phyloP scores from a whole-genome alignment of 2,888 invertebrate genomes.

The Cheilosia pagana region DNA sequence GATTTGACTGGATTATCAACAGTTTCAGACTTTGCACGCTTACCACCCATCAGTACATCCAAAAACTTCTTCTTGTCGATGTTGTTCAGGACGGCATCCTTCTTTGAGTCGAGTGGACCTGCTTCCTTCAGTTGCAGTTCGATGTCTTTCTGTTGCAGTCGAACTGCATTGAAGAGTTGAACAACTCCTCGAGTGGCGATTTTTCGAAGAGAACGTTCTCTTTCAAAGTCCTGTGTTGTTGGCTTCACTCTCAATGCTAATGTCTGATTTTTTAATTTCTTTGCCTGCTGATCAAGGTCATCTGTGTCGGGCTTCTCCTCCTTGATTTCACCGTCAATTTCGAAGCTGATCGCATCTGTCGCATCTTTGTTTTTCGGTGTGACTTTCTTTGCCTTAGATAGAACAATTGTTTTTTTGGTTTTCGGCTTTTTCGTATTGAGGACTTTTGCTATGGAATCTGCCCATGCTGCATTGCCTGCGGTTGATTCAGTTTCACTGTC shows the following conservation, averaged over 20 bases:
- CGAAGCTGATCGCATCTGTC: constrained; percentile 86
- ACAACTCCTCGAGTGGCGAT: constrained; percentile 97
- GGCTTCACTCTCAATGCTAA: constrained; percentile 88
- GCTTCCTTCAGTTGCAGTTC: constrained; percentile 88
- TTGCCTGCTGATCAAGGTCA: constrained; percentile 76
- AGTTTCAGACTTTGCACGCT: constrained; percentile 85
- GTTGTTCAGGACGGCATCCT: constrained; percentile 90
- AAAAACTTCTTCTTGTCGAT: constrained; percentile 89
- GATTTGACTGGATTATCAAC: constrained; percentile 84
- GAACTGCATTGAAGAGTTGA: constrained; percentile 95
- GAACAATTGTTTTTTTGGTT: constrained; percentile 89
- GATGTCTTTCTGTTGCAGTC: constrained; percentile 91
- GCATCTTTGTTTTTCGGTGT: constrained; percentile 84
- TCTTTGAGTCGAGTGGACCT: constrained; percentile 90
- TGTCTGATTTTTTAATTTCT: constrained; percentile 84
- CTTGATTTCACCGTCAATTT: constrained; percentile 86
- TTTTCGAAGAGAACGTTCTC: constrained; percentile 90
- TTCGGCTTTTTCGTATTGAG: constrained; percentile 90
- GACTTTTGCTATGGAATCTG: constrained; percentile 92
- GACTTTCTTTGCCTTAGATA: constrained; percentile 91
- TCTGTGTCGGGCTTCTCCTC: constrained; percentile 82
- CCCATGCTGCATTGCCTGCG: constrained; percentile 89
- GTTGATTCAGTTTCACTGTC: constrained; percentile 44
- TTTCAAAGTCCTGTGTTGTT: constrained; percentile 89
- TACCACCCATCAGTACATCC: constrained; percentile 89